These are phyloP conservation scores for Poeciliopsis turneri DNA, from an alignment of 2,797 vertebrate genomes.

Conservation along the genomic window DNA sequence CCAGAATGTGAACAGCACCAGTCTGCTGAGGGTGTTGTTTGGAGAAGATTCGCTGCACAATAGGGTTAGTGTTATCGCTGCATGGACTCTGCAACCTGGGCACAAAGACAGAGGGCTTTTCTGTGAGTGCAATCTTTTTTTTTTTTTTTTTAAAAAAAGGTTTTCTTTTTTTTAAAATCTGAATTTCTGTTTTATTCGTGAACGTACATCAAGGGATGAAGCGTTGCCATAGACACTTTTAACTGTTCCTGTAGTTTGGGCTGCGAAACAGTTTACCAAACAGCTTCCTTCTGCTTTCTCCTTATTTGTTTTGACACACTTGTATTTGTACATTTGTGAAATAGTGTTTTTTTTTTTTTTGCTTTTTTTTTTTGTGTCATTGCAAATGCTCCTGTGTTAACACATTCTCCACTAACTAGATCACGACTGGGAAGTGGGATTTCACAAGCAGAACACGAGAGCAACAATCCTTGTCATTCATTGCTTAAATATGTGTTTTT, in stretches of 20 bases:
- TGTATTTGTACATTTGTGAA: slow-evolving; percentile 34
- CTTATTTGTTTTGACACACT: slow-evolving; percentile 25
- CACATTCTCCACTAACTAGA: neutral
- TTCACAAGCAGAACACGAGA: neutral
- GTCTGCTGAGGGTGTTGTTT: slow-evolving; percentile 14
- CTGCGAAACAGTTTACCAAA: neutral
- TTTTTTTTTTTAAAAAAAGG: neutral
- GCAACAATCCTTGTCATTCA: neutral
- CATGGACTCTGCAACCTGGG: neutral
- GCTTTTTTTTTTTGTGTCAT: slow-evolving; percentile 4
- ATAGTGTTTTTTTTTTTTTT: neutral
- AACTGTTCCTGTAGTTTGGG: neutral
- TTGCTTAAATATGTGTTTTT: neutral
- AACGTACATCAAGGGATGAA: neutral
- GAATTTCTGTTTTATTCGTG: neutral
- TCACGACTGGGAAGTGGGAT: neutral
- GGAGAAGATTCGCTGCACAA: slow-evolving; percentile 17
- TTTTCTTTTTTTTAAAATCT: neutral
- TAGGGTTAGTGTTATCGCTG: slow-evolving; percentile 20
- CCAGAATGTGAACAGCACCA: neutral
- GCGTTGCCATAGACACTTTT: neutral
- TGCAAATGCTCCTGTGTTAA: slow-evolving; percentile 1
- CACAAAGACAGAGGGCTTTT: neutral
- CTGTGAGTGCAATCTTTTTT: neutral
- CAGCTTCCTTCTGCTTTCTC: slow-evolving; percentile 25